Evolutionary conservation across 2,888 invertebrate genomes (phyloP).

Genomic region (Mythimna vitellina): DNA sequence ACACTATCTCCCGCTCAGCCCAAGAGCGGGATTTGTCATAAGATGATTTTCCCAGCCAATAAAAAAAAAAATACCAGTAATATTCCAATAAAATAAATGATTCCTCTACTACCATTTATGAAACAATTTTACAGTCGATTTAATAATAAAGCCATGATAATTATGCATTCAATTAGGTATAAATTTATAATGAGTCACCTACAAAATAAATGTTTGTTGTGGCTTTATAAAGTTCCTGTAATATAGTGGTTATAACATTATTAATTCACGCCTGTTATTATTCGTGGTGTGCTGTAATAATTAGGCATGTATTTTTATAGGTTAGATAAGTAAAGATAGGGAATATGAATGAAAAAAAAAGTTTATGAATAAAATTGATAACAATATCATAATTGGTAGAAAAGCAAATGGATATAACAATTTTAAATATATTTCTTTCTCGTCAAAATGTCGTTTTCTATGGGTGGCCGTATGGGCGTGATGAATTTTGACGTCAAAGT

Average conservation of each 20-base stretch:
- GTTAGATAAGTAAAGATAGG: not conserved
- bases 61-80: conserved; percentile 43
- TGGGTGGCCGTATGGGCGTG: too few relatives aligned
- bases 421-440: too few relatives aligned
- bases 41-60: too few relatives aligned
- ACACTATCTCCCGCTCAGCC: too few relatives aligned
- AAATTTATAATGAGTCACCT: conserved; percentile 40
- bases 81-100: conserved; percentile 10
- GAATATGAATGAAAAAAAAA: too few relatives aligned
- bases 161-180: conserved; percentile 38
- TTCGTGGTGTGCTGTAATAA: not conserved
- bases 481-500: too few relatives aligned
- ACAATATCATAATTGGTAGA: too few relatives aligned
- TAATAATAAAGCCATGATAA: conserved; percentile 26
- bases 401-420: too few relatives aligned
- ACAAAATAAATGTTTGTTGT: conserved; percentile 19
- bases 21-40: too few relatives aligned
- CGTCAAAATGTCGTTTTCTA: too few relatives aligned
- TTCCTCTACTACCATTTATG: not conserved
- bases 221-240: conserved; percentile 13
- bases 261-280: conserved; percentile 20
- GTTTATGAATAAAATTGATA: too few relatives aligned
- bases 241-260: conserved; percentile 31
- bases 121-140: conserved; percentile 2
- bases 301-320: not conserved